Percentiles rank a stretch among this genome's conserved stretches.
phyloP scores from a whole-genome alignment of 2,888 invertebrate species.

The Byasa hedistus region DNA sequence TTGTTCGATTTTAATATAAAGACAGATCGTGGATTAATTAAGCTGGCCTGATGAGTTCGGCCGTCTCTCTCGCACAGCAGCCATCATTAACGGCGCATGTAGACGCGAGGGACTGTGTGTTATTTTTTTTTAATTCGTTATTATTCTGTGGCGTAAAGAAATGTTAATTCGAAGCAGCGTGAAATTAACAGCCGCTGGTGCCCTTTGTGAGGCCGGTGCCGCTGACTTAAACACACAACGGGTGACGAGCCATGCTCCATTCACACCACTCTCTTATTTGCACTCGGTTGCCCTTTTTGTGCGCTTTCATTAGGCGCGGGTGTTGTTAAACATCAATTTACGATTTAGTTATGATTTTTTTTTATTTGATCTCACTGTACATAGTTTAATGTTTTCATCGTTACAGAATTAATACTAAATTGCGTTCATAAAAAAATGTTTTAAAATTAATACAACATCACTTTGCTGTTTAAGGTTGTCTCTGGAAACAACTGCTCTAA shows the following conservation, averaged over 20 bases:
- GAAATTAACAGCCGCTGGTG: conserved; percentile 79
- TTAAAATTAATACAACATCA: too few relatives aligned
- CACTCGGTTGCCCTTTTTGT: conserved; percentile 74
- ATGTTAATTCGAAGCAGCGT: conserved; percentile 81
- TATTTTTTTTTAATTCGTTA: conserved; percentile 78
- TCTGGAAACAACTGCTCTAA: too few relatives aligned
- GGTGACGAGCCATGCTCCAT: conserved; percentile 73
- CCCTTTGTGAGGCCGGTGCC: conserved; percentile 76
- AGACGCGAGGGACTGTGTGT: conserved; percentile 60
- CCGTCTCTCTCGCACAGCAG: conserved; percentile 57
- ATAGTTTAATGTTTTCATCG: neutral
- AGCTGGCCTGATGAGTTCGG: conserved; percentile 73
- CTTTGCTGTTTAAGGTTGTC: too few relatives aligned
- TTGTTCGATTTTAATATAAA: conserved; percentile 75
- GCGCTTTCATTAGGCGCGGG: conserved; percentile 66
- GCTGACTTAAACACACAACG: conserved; percentile 78
- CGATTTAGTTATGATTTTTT: conserved; percentile 45
- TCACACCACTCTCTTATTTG: conserved; percentile 75
- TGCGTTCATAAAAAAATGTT: neutral
- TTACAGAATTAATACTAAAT: neutral
- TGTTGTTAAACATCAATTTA: conserved; percentile 73
- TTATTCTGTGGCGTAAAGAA: conserved; percentile 81
- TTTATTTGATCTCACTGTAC: neutral
- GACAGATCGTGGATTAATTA: conserved; percentile 79
- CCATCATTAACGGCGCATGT: conserved; percentile 75